Evolutionary conservation across 2,888 invertebrate genomes (phyloP).

Genomic region (Athalia circularis): DNA sequence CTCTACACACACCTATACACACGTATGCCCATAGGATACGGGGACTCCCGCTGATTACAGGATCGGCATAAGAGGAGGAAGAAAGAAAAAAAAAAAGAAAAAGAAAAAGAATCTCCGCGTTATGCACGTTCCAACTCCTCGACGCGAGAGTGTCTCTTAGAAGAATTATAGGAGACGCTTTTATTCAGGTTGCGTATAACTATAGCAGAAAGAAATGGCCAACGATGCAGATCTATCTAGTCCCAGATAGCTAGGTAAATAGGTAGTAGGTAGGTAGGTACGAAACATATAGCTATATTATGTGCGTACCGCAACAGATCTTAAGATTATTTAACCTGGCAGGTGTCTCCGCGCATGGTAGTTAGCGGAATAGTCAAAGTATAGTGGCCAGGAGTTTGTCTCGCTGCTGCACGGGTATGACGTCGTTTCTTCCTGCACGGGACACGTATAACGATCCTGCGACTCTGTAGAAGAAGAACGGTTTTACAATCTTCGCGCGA

Average conservation of each 20-base stretch:
- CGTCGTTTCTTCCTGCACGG: background rate
- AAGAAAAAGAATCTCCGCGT: too few relatives aligned
- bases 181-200: background rate
- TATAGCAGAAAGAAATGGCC: background rate
- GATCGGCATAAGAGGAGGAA: background rate
- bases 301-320: background rate
- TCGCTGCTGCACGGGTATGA: background rate
- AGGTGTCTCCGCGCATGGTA: conserved; percentile 28
- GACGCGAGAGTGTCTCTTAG: background rate
- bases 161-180: background rate
- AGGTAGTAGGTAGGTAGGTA: background rate
- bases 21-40: background rate
- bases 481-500: conserved; percentile 25
- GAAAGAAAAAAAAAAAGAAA: too few relatives aligned
- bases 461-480: background rate
- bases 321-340: conserved; percentile 33
- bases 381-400: background rate
- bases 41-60: conserved; percentile 23
- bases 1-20: background rate
- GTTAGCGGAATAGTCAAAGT: conserved; percentile 17
- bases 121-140: too few relatives aligned
- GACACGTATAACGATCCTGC: background rate
- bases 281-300: background rate
- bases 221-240: background rate
- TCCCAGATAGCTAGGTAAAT: background rate